A percentile compares a stretch with the other conserved stretches of the same genome.
Evolutionary conservation across 2,888 invertebrate species (phyloP).

Genomic region (Campoplex capitator): DNA sequence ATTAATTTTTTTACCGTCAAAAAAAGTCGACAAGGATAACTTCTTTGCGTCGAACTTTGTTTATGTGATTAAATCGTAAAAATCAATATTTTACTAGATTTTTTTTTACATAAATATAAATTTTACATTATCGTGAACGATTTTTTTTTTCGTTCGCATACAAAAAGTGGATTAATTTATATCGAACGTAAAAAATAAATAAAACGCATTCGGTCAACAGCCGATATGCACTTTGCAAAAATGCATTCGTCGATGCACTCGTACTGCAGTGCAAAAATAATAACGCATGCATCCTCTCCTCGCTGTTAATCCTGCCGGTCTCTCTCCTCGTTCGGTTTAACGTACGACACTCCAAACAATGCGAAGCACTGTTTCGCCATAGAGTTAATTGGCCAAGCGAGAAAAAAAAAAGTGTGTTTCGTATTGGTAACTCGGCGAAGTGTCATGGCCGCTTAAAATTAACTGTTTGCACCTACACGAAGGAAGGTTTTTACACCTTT

Average conservation of each 20-base stretch:
- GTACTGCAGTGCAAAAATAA: slow-evolving; percentile 34
- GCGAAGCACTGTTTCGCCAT: slow-evolving; percentile 45
- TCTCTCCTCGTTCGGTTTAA: slow-evolving; percentile 33
- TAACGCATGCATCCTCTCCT: slow-evolving; percentile 16
- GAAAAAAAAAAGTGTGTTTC: slow-evolving; percentile 1
- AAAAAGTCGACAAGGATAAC: too few relatives aligned
- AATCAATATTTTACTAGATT: not conserved
- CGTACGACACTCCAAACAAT: slow-evolving; percentile 56
- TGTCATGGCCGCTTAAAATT: slow-evolving; percentile 4
- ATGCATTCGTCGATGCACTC: slow-evolving; percentile 5
- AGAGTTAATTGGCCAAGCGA: slow-evolving; percentile 54
- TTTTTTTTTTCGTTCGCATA: not conserved
- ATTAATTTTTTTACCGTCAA: not conserved
- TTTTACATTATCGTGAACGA: not conserved
- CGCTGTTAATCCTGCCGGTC: not conserved
- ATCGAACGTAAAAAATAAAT: not conserved
- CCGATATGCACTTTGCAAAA: slow-evolving; percentile 24
- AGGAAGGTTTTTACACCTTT: not conserved
- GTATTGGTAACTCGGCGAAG: not conserved
- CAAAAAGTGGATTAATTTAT: not conserved
- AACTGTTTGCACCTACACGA: not conserved
- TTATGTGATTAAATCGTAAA: not conserved
- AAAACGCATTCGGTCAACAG: slow-evolving; percentile 55
- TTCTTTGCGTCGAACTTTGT: not conserved
- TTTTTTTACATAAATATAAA: not conserved